Base-by-base conservation (phyloP, 2,797 vertebrate genomes). In the Garrulus glandarius region DNA sequence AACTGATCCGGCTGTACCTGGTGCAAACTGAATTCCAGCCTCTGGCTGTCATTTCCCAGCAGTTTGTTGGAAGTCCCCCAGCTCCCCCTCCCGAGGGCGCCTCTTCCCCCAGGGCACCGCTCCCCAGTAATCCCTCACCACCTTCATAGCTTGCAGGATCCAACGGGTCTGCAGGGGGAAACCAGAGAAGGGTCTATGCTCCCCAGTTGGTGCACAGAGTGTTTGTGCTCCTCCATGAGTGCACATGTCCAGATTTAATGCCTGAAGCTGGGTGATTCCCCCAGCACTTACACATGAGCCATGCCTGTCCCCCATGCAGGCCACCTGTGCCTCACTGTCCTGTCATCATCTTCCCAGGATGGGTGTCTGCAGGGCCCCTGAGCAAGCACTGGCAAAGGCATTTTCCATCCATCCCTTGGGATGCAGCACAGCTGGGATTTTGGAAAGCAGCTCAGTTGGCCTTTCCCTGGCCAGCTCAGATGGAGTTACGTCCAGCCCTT, bases 271-370 rank as follows among this genome's bases (percentile, higher is more conserved):
- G 1, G 2, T 1, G 11, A 22, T 22, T 39, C 17, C 55, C 36
- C 14, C 18, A 7, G 74, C 30, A n/a, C 11, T 6, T 1, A 2
- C 27, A 18, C 1, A 0, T 0, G 5, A 77, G 55, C 3, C 0
- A 1, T 4, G 13, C 0, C 3, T n/a, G 57, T 19, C 19, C 37
- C 64, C 47, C 1, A 0, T 3, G 26, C 26, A 15, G 36, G n/a
- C 32, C 8, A 1, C 55, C 57, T 13, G 49, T 0, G 0, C 34
- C 47, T 0, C 0, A 15, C 34, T 60, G 26, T 72, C 63, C 67
- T 43, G 24, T 19, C 10, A 2, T 22, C 6, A 3, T 9, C 64
- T 60, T 39, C 18, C 47, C 6, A 6, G 61, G 43, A 11, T 10
- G 55, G 20, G 26, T 3, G 5, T 15, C 47, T 6, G 13, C 47